A percentile compares a stretch with the other conserved stretches of the same genome.
These are phyloP conservation scores for Limnephilus auricula DNA, from an alignment of 2,888 invertebrate species.

Conservation along the genomic window DNA sequence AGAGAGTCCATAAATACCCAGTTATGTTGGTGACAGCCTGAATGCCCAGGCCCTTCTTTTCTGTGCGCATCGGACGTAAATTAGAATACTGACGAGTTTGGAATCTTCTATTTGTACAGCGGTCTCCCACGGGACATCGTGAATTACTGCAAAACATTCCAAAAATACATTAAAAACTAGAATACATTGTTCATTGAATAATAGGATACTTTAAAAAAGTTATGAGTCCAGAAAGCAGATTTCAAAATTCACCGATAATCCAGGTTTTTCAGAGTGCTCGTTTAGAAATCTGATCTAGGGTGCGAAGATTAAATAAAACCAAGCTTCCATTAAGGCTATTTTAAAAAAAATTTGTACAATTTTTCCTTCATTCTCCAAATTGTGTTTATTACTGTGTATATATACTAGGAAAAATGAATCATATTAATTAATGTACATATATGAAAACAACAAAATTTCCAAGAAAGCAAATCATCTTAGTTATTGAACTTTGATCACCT, in stretches of 20 bases:
- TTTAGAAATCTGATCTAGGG: background rate
- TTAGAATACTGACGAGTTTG: slow-evolving; percentile 91
- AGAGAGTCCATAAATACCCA: slow-evolving; percentile 76
- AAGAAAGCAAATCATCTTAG: background rate
- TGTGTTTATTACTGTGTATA: background rate
- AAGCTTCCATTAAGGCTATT: background rate
- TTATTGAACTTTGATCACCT: background rate
- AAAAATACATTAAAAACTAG: slow-evolving; percentile 4
- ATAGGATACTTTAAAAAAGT: background rate
- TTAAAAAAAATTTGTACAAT: background rate
- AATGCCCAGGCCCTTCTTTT: slow-evolving; percentile 97
- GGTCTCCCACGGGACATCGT: slow-evolving; percentile 91
- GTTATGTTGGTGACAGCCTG: slow-evolving; percentile 85
- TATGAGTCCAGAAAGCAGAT: background rate
- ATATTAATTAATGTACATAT: background rate
- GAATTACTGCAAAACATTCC: slow-evolving; percentile 84
- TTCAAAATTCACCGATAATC: background rate
- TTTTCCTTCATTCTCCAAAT: background rate
- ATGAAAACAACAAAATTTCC: background rate
- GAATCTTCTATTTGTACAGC: slow-evolving; percentile 96
- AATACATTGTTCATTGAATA: background rate
- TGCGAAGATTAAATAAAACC: background rate
- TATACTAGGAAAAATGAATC: background rate
- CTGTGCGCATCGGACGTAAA: slow-evolving; percentile 92
- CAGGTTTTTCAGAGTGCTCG: background rate